A percentile compares a stretch with the other conserved stretches of the same genome.
phyloP scores from a whole-genome alignment of 2,797 vertebrate genomes.

The Triplophysa yarkandensis region DNA sequence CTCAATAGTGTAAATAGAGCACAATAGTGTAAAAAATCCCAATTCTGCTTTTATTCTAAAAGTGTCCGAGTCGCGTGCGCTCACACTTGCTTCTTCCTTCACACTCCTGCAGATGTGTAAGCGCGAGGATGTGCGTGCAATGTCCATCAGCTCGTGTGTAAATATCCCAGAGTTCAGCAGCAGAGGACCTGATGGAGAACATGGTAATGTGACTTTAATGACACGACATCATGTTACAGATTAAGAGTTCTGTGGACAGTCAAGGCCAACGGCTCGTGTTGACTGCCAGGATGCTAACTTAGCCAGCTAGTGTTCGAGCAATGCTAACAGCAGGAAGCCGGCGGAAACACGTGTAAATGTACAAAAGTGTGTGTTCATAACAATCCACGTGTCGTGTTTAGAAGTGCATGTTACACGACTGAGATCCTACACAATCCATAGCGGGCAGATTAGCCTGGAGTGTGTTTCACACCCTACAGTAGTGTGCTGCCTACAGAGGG shows the following conservation, averaged over 20 bases:
- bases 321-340: conserved; percentile 6
- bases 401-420: conserved; percentile 6
- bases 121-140: conserved; percentile 47
- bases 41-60: conserved; percentile 52
- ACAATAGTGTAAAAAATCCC: no score
- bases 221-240: conserved; percentile 23
- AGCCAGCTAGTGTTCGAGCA: conserved; percentile 33
- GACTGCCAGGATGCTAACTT: conserved; percentile 39
- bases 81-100: conserved; percentile 31
- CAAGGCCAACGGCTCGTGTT: conserved; percentile 38
- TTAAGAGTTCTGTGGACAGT: not conserved
- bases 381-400: conserved; percentile 2
- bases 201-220: conserved; percentile 42
- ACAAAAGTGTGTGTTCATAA: not conserved
- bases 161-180: conserved; percentile 29
- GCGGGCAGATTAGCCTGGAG: conserved; percentile 9
- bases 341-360: conserved; percentile 11
- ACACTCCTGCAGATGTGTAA: conserved; percentile 42
- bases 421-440: conserved; percentile 36
- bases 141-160: conserved; percentile 35
- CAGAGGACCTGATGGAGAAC: conserved; percentile 45
- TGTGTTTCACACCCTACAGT: conserved; percentile 9
- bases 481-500: conserved; percentile 14
- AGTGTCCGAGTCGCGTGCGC: conserved; percentile 32
- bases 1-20: no score